Conservation (phyloP, 2,797 vertebrate genomes). For the Tinamus major region DNA sequence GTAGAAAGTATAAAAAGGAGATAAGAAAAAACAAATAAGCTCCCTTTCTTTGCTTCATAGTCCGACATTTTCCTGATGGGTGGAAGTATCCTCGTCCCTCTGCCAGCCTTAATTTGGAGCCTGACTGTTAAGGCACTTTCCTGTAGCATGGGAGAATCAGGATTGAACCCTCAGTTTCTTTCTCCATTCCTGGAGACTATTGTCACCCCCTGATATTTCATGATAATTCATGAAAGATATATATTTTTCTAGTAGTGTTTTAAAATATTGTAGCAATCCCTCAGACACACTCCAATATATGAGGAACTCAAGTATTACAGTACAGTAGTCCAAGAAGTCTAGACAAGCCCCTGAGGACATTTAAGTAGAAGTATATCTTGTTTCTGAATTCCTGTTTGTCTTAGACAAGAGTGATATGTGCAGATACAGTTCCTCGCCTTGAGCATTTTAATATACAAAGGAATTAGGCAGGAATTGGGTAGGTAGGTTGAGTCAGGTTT, state of each 20-base stretch:
- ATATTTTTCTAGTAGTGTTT: background rate
- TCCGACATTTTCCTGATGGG: background rate
- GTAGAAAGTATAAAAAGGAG: background rate
- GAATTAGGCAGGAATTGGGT: background rate
- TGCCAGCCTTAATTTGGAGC: background rate
- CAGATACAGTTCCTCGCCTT: background rate
- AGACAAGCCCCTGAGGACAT: fast-evolving
- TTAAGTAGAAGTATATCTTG: background rate
- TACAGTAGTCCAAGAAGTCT: background rate
- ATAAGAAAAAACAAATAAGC: background rate
- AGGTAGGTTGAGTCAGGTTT: background rate
- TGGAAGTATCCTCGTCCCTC: background rate
- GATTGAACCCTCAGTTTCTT: background rate
- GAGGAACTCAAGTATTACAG: background rate
- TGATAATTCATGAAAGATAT: background rate
- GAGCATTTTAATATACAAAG: background rate
- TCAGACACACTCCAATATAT: background rate
- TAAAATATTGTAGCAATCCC: background rate
- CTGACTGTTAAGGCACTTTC: background rate
- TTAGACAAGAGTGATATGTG: background rate
- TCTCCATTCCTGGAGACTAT: background rate
- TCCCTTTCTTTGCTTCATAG: background rate
- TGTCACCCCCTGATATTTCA: background rate
- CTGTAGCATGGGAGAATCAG: background rate
- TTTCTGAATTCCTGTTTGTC: conserved; percentile 13